Base-by-base conservation (phyloP, 2,888 invertebrate species). In the Diachrysia chrysitis region DNA sequence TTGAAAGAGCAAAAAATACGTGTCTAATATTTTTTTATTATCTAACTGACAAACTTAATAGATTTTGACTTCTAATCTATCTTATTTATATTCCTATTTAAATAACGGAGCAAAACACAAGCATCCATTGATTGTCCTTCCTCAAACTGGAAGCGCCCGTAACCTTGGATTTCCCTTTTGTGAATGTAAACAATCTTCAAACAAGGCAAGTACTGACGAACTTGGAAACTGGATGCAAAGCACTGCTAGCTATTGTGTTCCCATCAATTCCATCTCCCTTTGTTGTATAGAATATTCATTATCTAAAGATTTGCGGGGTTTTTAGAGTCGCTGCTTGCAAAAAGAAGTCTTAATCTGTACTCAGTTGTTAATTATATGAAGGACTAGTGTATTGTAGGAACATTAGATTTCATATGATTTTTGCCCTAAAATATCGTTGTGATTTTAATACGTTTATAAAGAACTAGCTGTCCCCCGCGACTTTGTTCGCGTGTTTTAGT, bases 231-330 rank as follows among this genome's bases (percentile, higher is more conserved):
- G 42, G 59, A 63, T 58, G 63, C 56, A 68, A 60, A 78, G 46
- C 59, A 17, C 35, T 35, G 73, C 54, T 29, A 29, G 73, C 58
- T 23, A 68, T 78, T 78, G 75, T 74, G 14, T 66, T n/a, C 21
- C 64, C 55, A 62, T 73, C 69, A 68, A 78, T 74, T 58, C 19
- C 42, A 74, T 63, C 69, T 61, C 60, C 29, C 59, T 63, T 16
- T 29, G 55, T 61, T 55, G 29, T 46, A 48, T 53, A 9, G 54
- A 76, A 61, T 61, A 29, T 17, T 63, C 17, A 51, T 19, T 51
- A 21, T 19, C 48, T 51, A 42, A 9, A 51, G 21, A 51, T 19
- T 19, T 19, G 12, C 19, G 0, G 12, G 12, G 48, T 19, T 19
- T 48, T 17, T 19, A 51, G 21, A 51, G 19, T 21, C 21, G 19